Evolutionary conservation across 2,113 vertebrate genomes (phyloP).

Genomic region (Halichoeres trimaculatus): DNA sequence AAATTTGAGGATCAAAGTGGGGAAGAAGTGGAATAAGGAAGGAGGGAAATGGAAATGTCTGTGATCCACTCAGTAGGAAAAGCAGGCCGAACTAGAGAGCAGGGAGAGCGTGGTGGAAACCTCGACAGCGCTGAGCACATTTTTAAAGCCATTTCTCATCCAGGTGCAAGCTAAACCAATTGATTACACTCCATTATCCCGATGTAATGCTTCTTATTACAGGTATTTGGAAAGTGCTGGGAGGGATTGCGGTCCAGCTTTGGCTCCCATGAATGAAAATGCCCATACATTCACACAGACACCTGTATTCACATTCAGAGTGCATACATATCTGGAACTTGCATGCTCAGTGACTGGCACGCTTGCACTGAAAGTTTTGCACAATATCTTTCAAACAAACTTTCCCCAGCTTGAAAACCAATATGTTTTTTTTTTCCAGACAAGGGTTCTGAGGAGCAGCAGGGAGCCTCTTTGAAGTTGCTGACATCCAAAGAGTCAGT

Average conservation of each 20-base stretch:
- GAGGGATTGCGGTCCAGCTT: neutral
- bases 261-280: neutral
- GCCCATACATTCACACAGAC: neutral
- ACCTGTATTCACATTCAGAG: neutral
- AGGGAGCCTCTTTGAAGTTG: constrained; percentile 64
- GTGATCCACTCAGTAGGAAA: neutral
- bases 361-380: constrained; percentile 22
- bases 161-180: constrained; percentile 45
- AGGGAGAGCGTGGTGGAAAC: neutral
- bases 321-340: neutral
- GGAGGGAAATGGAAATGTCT: neutral
- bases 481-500: constrained; percentile 53
- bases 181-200: constrained; percentile 51
- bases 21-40: neutral
- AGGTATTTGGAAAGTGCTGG: constrained; percentile 14
- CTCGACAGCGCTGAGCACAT: constrained; percentile 30
- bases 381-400: constrained; percentile 51
- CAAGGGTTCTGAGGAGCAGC: constrained; percentile 41
- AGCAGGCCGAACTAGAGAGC: constrained; percentile 14
- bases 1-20: neutral
- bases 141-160: constrained; percentile 44
- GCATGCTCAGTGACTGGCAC: neutral
- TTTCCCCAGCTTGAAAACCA: constrained; percentile 28
- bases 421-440: constrained; percentile 42
- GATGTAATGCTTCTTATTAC: constrained; percentile 36